These are phyloP conservation scores for Teleopsis dalmanni DNA, from an alignment of 1,140 invertebrate genomes.

Conservation along the genomic window DNA sequence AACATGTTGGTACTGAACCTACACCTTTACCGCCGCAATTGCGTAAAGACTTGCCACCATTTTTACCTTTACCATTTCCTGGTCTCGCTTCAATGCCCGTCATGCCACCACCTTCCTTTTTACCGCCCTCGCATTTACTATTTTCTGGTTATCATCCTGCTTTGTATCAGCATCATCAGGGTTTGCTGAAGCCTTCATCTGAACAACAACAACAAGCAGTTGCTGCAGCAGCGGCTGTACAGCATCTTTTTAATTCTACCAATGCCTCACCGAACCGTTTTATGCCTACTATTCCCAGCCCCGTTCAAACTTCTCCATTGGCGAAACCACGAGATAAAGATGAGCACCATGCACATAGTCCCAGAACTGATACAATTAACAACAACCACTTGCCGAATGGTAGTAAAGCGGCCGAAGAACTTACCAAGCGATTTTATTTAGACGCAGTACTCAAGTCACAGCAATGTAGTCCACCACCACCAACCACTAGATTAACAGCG, in stretches of 20 bases:
- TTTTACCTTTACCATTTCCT: constrained; percentile 51
- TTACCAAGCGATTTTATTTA: constrained; percentile 60
- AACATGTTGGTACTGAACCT: constrained; percentile 25
- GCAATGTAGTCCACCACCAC: constrained; percentile 24
- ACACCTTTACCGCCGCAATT: constrained; percentile 45
- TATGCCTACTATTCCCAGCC: constrained; percentile 7
- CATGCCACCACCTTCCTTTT: constrained; percentile 57
- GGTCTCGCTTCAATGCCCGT: constrained; percentile 54
- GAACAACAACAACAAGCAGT: constrained; percentile 27
- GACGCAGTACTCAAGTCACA: constrained; percentile 65
- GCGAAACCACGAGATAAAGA: constrained; percentile 1
- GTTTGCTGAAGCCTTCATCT: constrained; percentile 51
- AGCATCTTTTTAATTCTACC: constrained; percentile 34
- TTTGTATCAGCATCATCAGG: constrained; percentile 52
- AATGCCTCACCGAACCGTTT: constrained; percentile 26
- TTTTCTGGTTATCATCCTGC: constrained; percentile 59
- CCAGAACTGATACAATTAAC: constrained; percentile 17
- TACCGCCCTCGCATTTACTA: constrained; percentile 55
- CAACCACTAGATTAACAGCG: constrained; percentile 26
- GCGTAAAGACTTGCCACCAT: constrained; percentile 48
- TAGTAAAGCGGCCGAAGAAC: constrained; percentile 44
- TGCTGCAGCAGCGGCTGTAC: constrained; percentile 34
- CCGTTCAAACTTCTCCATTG: constrained; percentile 20
- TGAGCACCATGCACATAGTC: not conserved
- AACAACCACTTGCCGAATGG: constrained; percentile 37